Evolutionary conservation across 2,113 vertebrate genomes (phyloP).

Genomic region (Vulpes ferrilata): DNA sequence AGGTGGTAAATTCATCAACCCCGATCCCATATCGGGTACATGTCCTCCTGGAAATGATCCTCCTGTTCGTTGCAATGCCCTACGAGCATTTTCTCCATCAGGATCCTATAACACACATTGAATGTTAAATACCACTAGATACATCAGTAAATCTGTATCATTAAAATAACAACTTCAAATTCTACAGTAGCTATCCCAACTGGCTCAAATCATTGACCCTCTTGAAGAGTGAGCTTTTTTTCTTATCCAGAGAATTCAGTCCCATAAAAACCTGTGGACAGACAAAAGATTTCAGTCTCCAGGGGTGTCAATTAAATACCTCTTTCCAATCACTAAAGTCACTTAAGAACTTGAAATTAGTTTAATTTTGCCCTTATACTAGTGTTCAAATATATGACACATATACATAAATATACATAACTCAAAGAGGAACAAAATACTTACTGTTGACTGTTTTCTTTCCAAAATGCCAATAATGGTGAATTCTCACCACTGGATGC

Average conservation of each 20-base stretch:
- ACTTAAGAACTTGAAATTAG: slow-evolving; percentile 74
- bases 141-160: slow-evolving; percentile 45
- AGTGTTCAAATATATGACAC: neutral
- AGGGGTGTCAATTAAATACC: slow-evolving; percentile 78
- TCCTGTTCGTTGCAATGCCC: slow-evolving; percentile 94
- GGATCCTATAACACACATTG: slow-evolving; percentile 91
- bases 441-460: slow-evolving; percentile 46
- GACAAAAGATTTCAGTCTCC: slow-evolving; percentile 86
- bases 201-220: slow-evolving; percentile 72
- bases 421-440: slow-evolving; percentile 22
- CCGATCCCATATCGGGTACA: slow-evolving; percentile 92
- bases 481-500: slow-evolving; percentile 52
- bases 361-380: slow-evolving; percentile 47
- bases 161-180: slow-evolving; percentile 75
- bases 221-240: slow-evolving; percentile 73
- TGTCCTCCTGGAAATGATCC: slow-evolving; percentile 92
- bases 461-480: slow-evolving; percentile 34
- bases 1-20: slow-evolving; percentile 94
- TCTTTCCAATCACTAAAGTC: slow-evolving; percentile 82
- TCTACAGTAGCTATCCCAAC: slow-evolving; percentile 77
- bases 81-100: slow-evolving; percentile 96
- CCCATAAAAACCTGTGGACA: slow-evolving; percentile 85
- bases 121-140: slow-evolving; percentile 72
- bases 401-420: neutral
- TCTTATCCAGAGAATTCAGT: slow-evolving; percentile 46